These are phyloP conservation scores for Pardosa pseudoannulata DNA, from an alignment of 2,888 invertebrate species.

Conservation along the genomic window DNA sequence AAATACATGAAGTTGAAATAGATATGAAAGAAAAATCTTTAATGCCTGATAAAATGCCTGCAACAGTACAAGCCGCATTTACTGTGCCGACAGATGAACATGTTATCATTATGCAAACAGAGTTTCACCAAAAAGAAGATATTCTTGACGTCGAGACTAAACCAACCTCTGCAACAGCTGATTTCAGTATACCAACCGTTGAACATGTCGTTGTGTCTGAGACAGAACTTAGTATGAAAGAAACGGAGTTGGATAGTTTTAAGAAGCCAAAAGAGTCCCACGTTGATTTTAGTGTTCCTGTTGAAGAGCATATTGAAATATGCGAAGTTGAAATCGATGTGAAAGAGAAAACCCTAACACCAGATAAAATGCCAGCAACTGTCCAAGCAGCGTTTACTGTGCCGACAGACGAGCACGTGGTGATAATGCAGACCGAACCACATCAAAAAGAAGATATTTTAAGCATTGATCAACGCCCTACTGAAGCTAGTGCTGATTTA, in stretches of 20 bases:
- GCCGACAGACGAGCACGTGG: slow-evolving; percentile 68
- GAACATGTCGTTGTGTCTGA: slow-evolving; percentile 68
- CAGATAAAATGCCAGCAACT: slow-evolving; percentile 49
- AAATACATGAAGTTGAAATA: slow-evolving; percentile 43
- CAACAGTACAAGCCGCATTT: slow-evolving; percentile 60
- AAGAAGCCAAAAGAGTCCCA: slow-evolving; percentile 69
- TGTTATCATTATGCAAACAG: slow-evolving; percentile 53
- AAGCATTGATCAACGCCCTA: slow-evolving; percentile 49
- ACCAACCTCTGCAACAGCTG: slow-evolving; percentile 53
- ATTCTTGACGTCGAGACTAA: slow-evolving; percentile 26
- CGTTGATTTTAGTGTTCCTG: slow-evolving; percentile 66
- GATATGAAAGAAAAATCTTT: slow-evolving; percentile 61
- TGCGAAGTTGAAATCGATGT: slow-evolving; percentile 63
- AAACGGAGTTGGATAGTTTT: slow-evolving; percentile 64
- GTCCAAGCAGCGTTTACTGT: slow-evolving; percentile 60
- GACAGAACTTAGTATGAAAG: slow-evolving; percentile 65
- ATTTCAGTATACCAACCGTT: slow-evolving; percentile 61
- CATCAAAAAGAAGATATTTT: slow-evolving; percentile 73
- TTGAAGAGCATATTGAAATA: slow-evolving; percentile 70
- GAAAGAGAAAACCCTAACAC: slow-evolving; percentile 72
- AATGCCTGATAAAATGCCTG: slow-evolving; percentile 44
- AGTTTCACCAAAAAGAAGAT: slow-evolving; percentile 61
- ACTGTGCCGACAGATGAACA: slow-evolving; percentile 56
- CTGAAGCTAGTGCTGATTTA: slow-evolving; percentile 59
- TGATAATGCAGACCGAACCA: slow-evolving; percentile 45